phyloP scores from a whole-genome alignment of 2,888 invertebrate genomes.

The Sphaerophoria rueppellii region DNA sequence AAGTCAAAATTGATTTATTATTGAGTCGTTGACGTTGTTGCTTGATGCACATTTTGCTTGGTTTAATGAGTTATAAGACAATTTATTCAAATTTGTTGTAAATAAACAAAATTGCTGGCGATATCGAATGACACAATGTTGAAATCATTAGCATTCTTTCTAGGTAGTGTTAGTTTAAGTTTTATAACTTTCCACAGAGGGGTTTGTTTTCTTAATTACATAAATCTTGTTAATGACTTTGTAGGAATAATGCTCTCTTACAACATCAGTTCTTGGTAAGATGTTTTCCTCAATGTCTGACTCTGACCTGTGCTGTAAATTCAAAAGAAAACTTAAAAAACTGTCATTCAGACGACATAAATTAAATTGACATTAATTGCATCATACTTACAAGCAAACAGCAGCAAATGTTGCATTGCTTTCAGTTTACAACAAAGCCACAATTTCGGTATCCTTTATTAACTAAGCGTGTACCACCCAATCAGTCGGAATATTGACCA shows the following conservation, averaged over 20 bases:
- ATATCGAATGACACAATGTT: slow-evolving; percentile 18
- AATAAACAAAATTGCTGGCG: neutral
- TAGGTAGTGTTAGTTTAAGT: neutral
- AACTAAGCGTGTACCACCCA: slow-evolving; percentile 14
- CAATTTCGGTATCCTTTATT: neutral
- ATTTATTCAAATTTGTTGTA: slow-evolving; percentile 19
- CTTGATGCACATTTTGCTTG: slow-evolving; percentile 1
- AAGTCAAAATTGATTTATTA: slow-evolving; percentile 21
- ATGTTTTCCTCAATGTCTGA: no score
- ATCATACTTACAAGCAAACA: slow-evolving; percentile 17
- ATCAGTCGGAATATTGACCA: slow-evolving; percentile 22
- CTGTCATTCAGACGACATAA: slow-evolving; percentile 20
- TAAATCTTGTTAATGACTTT: slow-evolving; percentile 8
- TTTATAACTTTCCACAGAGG: no score
- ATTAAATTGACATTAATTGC: slow-evolving; percentile 19
- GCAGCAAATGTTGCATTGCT: slow-evolving; percentile 18
- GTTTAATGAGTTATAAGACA: neutral
- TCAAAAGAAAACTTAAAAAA: neutral
- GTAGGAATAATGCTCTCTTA: neutral
- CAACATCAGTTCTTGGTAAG: no score
- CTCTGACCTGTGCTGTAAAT: neutral
- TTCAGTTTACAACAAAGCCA: slow-evolving; percentile 18
- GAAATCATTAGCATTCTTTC: slow-evolving; percentile 13
- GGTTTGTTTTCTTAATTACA: neutral
- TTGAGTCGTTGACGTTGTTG: slow-evolving; percentile 3